Conservation (phyloP, 1,140 invertebrate genomes). For the Brachionus asplanchnoidis region DNA sequence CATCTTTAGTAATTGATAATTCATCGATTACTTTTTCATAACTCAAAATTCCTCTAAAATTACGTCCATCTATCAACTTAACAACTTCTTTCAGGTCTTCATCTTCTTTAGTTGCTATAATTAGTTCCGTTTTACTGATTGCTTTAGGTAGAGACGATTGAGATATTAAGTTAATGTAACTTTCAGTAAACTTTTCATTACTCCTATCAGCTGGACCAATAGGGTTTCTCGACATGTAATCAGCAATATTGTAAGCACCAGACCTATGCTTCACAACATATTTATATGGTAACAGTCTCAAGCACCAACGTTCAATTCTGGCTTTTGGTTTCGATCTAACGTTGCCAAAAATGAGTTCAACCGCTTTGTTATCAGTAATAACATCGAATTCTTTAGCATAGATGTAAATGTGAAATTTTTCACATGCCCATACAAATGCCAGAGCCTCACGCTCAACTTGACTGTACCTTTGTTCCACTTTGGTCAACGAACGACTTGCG, state of each 20-base stretch:
- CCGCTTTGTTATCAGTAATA: not conserved
- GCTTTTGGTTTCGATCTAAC: not conserved
- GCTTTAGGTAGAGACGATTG: too few species aligned
- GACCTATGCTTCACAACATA: not conserved
- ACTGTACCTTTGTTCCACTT: conserved; percentile 47
- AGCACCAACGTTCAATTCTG: not conserved
- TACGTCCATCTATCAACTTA: too few species aligned
- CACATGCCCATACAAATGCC: not conserved
- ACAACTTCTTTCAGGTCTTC: too few species aligned
- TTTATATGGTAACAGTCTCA: not conserved
- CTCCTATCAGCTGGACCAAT: not conserved
- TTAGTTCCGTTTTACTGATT: too few species aligned
- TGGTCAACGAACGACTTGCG: conserved; percentile 47
- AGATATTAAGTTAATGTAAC: not conserved
- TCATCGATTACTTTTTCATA: too few species aligned
- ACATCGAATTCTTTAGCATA: conserved; percentile 6
- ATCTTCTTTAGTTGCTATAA: too few species aligned
- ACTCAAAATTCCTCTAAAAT: too few species aligned
- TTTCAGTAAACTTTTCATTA: not conserved
- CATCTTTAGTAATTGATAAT: too few species aligned
- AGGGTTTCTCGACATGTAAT: not conserved
- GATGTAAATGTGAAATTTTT: conserved; percentile 2
- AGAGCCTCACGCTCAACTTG: conserved; percentile 48
- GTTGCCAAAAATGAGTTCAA: not conserved
- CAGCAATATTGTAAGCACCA: not conserved